Evolutionary conservation across 30 jellyfish, hydroid and myxozoan genomes (phyloP).

Genomic region (Mastigias papua): DNA sequence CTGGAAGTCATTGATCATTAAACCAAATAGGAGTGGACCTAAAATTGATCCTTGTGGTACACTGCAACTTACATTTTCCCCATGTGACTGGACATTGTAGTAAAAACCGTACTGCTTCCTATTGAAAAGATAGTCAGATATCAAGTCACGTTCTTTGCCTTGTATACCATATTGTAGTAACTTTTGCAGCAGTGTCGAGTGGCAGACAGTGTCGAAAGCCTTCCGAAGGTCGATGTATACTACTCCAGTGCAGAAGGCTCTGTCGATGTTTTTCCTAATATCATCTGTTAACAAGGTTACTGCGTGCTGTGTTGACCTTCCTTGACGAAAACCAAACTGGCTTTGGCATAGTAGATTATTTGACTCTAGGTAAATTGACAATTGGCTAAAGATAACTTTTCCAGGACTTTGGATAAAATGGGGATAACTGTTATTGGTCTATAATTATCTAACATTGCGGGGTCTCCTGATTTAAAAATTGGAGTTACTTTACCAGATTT

Average conservation of each 20-base stretch:
- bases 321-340: constrained; percentile 70
- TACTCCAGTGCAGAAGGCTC: constrained; percentile 66
- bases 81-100: constrained; percentile 23
- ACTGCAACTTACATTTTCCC: constrained; percentile 33
- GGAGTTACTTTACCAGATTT: constrained; percentile 52
- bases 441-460: neutral
- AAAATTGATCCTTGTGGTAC: constrained; percentile 39
- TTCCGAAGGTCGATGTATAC: constrained; percentile 64
- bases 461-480: constrained; percentile 26
- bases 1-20: constrained; percentile 33
- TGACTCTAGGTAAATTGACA: constrained; percentile 53
- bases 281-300: constrained; percentile 58
- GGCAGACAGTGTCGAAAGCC: constrained; percentile 61
- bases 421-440: constrained; percentile 26
- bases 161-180: constrained; percentile 42
- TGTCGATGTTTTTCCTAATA: constrained; percentile 68
- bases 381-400: constrained; percentile 30
- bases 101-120: constrained; percentile 36
- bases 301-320: constrained; percentile 69
- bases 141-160: constrained; percentile 28
- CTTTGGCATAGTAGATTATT: constrained; percentile 44
- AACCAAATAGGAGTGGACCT: constrained; percentile 49
- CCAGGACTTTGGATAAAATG: constrained; percentile 1
- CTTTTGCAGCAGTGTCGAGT: constrained; percentile 51
- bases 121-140: constrained; percentile 53